Conservation (phyloP, 2,797 vertebrate genomes). For the Alcedo atthis region DNA sequence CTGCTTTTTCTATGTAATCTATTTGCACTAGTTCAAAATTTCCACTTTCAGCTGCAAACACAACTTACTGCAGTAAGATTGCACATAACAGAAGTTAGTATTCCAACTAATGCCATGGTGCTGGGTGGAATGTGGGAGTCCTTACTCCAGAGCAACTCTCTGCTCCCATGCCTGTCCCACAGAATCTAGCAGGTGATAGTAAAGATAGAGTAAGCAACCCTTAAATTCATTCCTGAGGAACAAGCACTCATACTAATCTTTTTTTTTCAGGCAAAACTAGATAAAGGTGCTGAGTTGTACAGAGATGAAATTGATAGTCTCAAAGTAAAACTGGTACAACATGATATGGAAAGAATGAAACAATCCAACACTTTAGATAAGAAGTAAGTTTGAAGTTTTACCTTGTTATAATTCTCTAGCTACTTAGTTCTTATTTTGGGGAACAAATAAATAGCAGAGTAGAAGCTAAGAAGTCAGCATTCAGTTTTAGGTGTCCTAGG, state of each 20-base stretch:
- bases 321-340: conserved; percentile 81
- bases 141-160: background rate
- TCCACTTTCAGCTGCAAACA: background rate
- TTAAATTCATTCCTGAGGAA: background rate
- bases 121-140: background rate
- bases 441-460: too few species aligned
- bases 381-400: conserved; percentile 79
- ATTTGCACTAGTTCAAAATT: background rate
- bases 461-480: background rate
- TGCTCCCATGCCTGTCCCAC: background rate
- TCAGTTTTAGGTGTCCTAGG: background rate
- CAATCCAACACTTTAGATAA: conserved; percentile 75
- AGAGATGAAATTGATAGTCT: conserved; percentile 83
- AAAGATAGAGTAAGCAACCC: background rate
- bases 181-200: background rate
- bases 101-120: background rate
- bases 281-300: conserved; percentile 75
- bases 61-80: background rate
- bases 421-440: background rate
- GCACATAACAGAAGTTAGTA: background rate
- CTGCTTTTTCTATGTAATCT: background rate
- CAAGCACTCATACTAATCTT: background rate
- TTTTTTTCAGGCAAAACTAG: conserved; percentile 63
- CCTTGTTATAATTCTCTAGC: background rate
- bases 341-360: conserved; percentile 83